These are phyloP conservation scores for Microtus oregoni DNA, from an alignment of 2,113 vertebrate species.

Conservation along the genomic window DNA sequence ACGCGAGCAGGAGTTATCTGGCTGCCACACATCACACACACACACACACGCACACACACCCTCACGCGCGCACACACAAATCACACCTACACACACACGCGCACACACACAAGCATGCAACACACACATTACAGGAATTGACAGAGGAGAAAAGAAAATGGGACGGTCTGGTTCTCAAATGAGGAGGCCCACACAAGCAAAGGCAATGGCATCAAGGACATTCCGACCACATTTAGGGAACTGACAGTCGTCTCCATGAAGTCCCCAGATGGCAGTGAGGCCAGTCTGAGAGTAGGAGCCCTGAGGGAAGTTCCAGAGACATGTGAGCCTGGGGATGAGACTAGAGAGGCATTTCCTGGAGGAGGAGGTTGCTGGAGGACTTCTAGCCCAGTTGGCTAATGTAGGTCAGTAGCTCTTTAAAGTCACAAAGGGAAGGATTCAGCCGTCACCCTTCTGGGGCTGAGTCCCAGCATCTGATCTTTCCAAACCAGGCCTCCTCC, in stretches of 20 bases:
- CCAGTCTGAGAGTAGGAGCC: neutral
- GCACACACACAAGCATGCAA: neutral
- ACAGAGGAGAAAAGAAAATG: neutral
- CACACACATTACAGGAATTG: neutral
- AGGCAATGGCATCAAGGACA: neutral
- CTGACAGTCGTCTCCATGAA: neutral
- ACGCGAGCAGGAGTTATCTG: neutral
- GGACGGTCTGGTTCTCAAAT: neutral
- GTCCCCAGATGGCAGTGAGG: neutral
- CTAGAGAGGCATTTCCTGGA: neutral
- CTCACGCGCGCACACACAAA: too few species aligned
- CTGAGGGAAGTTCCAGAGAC: neutral
- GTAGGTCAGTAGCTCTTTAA: conserved; percentile 40
- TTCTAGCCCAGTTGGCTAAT: neutral
- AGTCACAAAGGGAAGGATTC: conserved; percentile 13
- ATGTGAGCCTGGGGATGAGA: neutral
- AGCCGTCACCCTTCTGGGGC: neutral
- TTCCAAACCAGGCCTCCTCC: neutral
- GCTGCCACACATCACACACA: neutral
- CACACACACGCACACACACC: neutral
- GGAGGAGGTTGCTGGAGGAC: neutral
- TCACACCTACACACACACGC: neutral
- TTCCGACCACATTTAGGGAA: neutral
- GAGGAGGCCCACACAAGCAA: neutral
- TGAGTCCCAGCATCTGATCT: conserved; percentile 5